Conservation (phyloP, 2,888 invertebrate genomes). For the Andrena flavipes region DNA sequence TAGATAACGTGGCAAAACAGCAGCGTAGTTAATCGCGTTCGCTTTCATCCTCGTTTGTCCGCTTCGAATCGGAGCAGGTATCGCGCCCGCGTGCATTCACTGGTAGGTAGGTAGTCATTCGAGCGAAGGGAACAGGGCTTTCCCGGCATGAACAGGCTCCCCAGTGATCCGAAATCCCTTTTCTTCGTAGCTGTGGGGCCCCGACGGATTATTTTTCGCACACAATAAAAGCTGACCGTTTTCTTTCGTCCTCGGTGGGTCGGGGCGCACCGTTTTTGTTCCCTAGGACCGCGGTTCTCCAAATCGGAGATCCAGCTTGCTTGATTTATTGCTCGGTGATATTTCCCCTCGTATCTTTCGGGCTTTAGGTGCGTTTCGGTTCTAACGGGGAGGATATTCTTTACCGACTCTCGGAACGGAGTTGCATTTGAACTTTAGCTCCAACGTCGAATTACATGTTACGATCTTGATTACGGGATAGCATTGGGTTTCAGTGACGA, state of each 20-base stretch:
- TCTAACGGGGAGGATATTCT: not conserved
- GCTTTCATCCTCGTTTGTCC: not conserved
- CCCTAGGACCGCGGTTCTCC: not conserved
- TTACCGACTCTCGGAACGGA: not conserved
- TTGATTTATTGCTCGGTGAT: constrained; percentile 1
- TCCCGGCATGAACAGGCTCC: constrained; percentile 30
- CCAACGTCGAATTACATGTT: constrained; percentile 15
- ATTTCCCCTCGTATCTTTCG: not conserved
- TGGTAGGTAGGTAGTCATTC: constrained; percentile 37
- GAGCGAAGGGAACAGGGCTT: constrained; percentile 53
- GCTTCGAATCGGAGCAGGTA: constrained; percentile 12
- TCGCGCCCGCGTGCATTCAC: constrained; percentile 9
- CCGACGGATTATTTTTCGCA: constrained; percentile 72
- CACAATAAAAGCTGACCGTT: constrained; percentile 73
- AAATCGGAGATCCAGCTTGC: not conserved
- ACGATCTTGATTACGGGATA: not conserved
- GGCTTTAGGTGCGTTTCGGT: not conserved
- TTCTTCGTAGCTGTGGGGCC: constrained; percentile 37
- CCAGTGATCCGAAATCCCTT: constrained; percentile 9
- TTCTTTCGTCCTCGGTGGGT: constrained; percentile 47
- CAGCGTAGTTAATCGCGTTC: not conserved
- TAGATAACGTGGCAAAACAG: not conserved
- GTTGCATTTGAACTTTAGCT: not conserved
- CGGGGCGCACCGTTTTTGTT: constrained; percentile 6
- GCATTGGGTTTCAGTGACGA: not conserved